Evolutionary conservation across 2,113 vertebrate genomes (phyloP).

Genomic region (Sinosuthora webbiana): DNA sequence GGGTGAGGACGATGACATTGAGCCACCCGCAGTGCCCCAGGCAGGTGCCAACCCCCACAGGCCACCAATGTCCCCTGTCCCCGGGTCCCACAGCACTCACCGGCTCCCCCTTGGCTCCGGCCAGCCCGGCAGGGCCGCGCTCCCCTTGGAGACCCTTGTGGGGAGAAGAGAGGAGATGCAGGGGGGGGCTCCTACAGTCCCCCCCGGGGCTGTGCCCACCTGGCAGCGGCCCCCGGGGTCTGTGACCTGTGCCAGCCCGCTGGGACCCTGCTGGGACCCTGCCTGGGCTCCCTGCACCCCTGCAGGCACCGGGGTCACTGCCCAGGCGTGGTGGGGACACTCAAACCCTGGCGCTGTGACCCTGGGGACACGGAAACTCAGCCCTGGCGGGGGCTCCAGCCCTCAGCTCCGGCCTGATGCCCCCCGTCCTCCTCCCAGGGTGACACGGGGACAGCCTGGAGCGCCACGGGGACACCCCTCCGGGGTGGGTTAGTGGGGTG

Average conservation of each 20-base stretch:
- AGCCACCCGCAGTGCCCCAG: not conserved
- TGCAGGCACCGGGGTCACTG: rapidly evolving
- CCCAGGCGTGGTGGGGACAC: rapidly evolving
- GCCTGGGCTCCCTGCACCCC: not conserved
- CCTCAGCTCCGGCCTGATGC: not conserved
- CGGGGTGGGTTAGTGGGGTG: conserved; percentile 41
- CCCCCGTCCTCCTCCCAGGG: not conserved
- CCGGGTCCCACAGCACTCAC: conserved; percentile 61
- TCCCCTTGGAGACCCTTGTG: conserved; percentile 91
- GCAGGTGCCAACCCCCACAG: rapidly evolving
- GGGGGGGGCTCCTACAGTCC: not conserved
- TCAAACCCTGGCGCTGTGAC: not conserved
- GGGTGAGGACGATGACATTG: not conserved
- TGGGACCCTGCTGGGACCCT: not conserved
- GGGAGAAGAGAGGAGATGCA: conserved; percentile 38
- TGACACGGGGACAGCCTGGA: not conserved
- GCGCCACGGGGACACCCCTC: not conserved
- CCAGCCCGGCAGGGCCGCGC: conserved; percentile 76
- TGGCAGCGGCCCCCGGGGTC: not conserved
- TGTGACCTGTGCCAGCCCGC: not conserved
- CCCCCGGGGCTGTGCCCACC: not conserved
- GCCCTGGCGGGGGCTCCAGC: not conserved
- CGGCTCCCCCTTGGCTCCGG: conserved; percentile 88
- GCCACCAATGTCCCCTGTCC: rapidly evolving
- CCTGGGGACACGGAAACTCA: rapidly evolving